Conservation (phyloP, 2,113 vertebrate genomes). For the Bujurquina vittata region DNA sequence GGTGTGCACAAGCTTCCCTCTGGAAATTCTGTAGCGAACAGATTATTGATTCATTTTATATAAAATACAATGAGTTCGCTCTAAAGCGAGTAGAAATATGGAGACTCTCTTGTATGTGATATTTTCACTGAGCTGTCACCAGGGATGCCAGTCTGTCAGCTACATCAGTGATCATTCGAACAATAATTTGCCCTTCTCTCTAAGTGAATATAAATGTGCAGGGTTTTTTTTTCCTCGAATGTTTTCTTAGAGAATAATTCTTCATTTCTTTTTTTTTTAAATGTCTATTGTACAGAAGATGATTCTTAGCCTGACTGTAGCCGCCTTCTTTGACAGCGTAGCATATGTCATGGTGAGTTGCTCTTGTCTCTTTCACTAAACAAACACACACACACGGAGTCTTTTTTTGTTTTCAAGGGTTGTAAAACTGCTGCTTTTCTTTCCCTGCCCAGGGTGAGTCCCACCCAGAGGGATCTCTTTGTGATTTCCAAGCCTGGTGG, state of each 20-base stretch:
- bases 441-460: constrained; percentile 74
- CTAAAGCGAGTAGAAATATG: constrained; percentile 4
- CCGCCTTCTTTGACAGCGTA: constrained; percentile 83
- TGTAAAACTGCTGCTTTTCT: background rate
- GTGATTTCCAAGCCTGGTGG: constrained; percentile 86
- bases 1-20: background rate
- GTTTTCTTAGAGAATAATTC: constrained; percentile 27
- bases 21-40: background rate
- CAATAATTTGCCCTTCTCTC: constrained; percentile 48
- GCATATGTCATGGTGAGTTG: constrained; percentile 86
- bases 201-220: constrained; percentile 30
- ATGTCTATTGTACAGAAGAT: constrained; percentile 79
- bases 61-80: constrained; percentile 11
- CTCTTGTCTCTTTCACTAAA: constrained; percentile 16
- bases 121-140: constrained; percentile 30
- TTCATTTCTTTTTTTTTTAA: constrained; percentile 20
- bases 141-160: constrained; percentile 44
- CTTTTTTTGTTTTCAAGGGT: background rate
- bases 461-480: constrained; percentile 78
- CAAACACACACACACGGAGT: background rate
- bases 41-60: constrained; percentile 44
- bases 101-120: constrained; percentile 11
- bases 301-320: constrained; percentile 83
- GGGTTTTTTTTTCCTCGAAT: background rate
- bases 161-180: constrained; percentile 49